phyloP scores from a whole-genome alignment of 2,888 invertebrate species.

The Zygothrica quintamaculata region DNA sequence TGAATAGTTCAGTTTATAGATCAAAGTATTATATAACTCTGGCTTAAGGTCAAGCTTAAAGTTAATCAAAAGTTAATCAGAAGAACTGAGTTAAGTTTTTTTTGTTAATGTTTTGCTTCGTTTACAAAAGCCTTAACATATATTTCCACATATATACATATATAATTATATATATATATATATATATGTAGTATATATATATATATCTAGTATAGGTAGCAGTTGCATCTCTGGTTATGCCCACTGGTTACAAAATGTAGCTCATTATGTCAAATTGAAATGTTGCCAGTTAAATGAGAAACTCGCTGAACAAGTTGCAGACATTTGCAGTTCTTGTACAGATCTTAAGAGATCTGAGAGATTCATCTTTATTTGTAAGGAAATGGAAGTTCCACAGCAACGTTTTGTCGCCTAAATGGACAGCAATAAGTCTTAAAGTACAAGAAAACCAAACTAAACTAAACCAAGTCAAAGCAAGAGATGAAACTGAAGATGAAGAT shows the following conservation, averaged over 20 bases:
- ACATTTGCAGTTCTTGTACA: constrained; percentile 30
- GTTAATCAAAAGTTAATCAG: no score
- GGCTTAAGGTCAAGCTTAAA: no score
- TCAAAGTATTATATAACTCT: no score
- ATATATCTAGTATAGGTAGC: constrained; percentile 38
- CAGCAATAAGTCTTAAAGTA: constrained; percentile 66
- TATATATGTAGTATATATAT: not conserved
- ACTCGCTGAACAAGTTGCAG: constrained; percentile 58
- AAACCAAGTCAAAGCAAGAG: no score
- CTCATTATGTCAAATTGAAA: constrained; percentile 85
- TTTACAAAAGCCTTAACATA: not conserved
- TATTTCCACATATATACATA: not conserved
- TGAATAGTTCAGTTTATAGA: no score
- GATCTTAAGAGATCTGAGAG: constrained; percentile 3
- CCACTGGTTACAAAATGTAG: constrained; percentile 76
- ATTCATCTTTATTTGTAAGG: constrained; percentile 45
- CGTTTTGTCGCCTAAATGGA: constrained; percentile 80
- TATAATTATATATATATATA: not conserved
- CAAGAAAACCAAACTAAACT: no score
- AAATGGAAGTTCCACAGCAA: constrained; percentile 49
- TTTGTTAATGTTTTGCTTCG: no score
- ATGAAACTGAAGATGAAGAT: no score
- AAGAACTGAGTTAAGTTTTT: no score
- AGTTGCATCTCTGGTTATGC: constrained; percentile 40
- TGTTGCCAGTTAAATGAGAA: constrained; percentile 70